These are phyloP conservation scores for Euspilapteryx auroguttella DNA, from an alignment of 2,888 invertebrate species.

Conservation along the genomic window DNA sequence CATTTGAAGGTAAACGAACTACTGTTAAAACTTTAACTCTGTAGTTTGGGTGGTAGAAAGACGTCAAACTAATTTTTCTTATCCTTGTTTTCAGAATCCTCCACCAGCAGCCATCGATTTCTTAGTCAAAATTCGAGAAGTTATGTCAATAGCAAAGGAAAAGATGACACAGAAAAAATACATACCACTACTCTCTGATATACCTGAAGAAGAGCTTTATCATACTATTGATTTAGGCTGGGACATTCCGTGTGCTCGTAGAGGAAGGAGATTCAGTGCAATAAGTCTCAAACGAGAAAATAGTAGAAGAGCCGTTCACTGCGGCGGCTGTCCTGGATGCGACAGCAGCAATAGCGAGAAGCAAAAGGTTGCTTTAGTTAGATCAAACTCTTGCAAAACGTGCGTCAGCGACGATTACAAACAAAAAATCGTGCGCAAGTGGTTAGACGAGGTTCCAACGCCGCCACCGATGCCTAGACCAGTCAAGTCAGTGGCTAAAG, in stretches of 20 bases:
- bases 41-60: no score
- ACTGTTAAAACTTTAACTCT: no score
- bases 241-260: conserved; percentile 48
- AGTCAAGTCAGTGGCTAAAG: conserved; percentile 37
- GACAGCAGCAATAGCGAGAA: conserved; percentile 28
- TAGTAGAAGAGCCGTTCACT: conserved; percentile 56
- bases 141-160: conserved; percentile 84
- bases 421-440: conserved; percentile 74
- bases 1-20: conserved; percentile 68
- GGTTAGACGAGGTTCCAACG: conserved; percentile 72
- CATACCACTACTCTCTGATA: conserved; percentile 74
- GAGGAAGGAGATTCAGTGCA: conserved; percentile 56
- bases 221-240: conserved; percentile 49
- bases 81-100: conserved; percentile 67
- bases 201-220: conserved; percentile 74
- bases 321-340: conserved; percentile 72
- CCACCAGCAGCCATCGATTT: conserved; percentile 91
- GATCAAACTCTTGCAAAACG: conserved; percentile 57
- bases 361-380: conserved; percentile 26
- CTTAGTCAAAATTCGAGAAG: conserved; percentile 84
- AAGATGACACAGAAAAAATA: conserved; percentile 84
- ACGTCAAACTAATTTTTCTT: no score
- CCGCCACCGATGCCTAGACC: conserved; percentile 18
- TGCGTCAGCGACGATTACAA: conserved; percentile 69
- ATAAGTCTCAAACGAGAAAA: conserved; percentile 66